Base-by-base conservation (phyloP, 2,113 vertebrate genomes). In the Paramormyrops kingsleyae region DNA sequence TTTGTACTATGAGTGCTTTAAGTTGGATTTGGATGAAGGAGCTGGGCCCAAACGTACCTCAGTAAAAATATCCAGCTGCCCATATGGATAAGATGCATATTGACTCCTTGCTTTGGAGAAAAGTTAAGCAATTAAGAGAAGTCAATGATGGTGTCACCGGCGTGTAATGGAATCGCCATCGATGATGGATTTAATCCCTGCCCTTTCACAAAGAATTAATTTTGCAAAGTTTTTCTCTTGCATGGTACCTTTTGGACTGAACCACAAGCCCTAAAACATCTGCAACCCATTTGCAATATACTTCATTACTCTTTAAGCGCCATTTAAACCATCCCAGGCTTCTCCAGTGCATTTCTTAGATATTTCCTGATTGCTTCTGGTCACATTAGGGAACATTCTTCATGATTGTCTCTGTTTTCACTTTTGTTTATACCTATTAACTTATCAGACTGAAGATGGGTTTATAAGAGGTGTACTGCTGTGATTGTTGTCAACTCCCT, bases 291-390 rank as follows among this genome's bases (percentile, higher is more conserved):
- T 83, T 90, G 19, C 66, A 59, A 74, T 62, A 44, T 90, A 50
- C 35, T 88, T 87, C 87, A 87, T 90, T 90, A 90, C 77, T 87
- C 62, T 90, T 90, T 83, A 90, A 90, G 50, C 7, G 24, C 50
- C 15, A 49, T 88, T 90, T 83, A 87, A 90, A 90, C 83, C 89
- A 12, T 31, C 21, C 47, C 12, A 27, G 86, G 49, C 52, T 56
- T 27, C 70, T 70, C 70, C 52, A 6, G 31, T 52, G 66, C 89
- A 83, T 90, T 56, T 83, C 80, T 88, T 10, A 39, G 47, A 83
- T 89, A 31, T 89, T 91, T 31, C 35, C 39, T 83, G 59, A 53
- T 56, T 90, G 49, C 10, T 74, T 3, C n/a, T 44, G 66, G 89
- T 90, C 62, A 5, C 88, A 59, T 42, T 70, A 47, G 49, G 53